Percentiles rank a stretch among this genome's conserved stretches.
Evolutionary conservation across 1,140 invertebrate genomes (phyloP).

Genomic region (Plodia interpunctella): DNA sequence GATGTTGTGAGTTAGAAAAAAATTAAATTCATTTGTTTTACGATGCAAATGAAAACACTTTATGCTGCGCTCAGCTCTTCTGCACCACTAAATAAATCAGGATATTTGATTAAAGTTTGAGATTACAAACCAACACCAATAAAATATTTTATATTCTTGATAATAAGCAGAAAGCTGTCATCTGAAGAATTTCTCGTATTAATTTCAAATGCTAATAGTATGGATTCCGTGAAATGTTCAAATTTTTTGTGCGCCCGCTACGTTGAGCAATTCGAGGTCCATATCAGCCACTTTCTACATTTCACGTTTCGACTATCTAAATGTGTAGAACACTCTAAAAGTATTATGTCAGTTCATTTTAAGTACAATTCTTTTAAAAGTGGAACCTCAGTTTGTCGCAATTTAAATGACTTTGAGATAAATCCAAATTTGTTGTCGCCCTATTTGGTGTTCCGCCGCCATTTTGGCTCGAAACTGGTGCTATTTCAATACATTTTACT

Average conservation of each 20-base stretch:
- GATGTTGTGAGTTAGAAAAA: too few relatives aligned
- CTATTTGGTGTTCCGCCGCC: background rate
- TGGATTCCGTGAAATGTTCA: slow-evolving; percentile 12
- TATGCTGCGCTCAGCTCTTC: too few relatives aligned
- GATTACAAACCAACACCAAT: background rate
- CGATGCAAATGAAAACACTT: too few relatives aligned
- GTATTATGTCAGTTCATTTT: slow-evolving; percentile 7
- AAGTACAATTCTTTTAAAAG: slow-evolving; percentile 12
- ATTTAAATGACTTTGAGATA: too few relatives aligned
- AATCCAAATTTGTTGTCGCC: background rate
- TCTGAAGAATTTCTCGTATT: slow-evolving; percentile 5
- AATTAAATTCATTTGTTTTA: too few relatives aligned
- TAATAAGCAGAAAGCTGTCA: background rate
- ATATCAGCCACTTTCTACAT: slow-evolving; percentile 10
- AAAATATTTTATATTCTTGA: background rate
- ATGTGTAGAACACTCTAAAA: slow-evolving; percentile 6
- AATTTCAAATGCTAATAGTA: slow-evolving; percentile 19
- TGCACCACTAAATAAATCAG: too few relatives aligned
- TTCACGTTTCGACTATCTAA: slow-evolving; percentile 15
- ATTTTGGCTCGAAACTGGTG: background rate
- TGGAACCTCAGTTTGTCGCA: slow-evolving; percentile 5
- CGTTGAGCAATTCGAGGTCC: slow-evolving; percentile 15
- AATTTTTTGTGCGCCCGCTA: slow-evolving; percentile 11
- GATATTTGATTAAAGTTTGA: background rate
- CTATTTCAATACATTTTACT: too few relatives aligned